These are phyloP conservation scores for Etheostoma nigrum DNA, from an alignment of 2,797 vertebrate genomes.

Conservation along the genomic window DNA sequence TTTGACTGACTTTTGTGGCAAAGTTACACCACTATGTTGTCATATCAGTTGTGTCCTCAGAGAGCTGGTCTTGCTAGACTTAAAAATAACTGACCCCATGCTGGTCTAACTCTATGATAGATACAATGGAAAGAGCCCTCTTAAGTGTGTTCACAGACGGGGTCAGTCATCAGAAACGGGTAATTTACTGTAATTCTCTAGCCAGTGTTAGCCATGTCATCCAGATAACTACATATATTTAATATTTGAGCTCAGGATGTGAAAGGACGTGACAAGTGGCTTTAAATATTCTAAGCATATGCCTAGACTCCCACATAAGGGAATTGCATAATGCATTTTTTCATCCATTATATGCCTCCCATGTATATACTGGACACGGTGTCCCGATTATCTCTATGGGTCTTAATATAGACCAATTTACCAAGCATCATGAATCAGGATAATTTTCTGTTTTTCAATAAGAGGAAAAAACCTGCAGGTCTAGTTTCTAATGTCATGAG, in stretches of 20 bases:
- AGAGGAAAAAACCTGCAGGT: conserved; percentile 7
- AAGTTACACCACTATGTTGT: not conserved
- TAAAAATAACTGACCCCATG: not conserved
- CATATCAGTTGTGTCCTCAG: not conserved
- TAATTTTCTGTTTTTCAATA: conserved; percentile 31
- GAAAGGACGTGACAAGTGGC: conserved; percentile 23
- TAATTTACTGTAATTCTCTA: conserved; percentile 11
- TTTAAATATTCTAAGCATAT: conserved; percentile 47
- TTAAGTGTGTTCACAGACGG: conserved; percentile 17
- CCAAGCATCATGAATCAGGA: conserved; percentile 12
- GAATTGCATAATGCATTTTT: conserved; percentile 47
- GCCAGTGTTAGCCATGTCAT: conserved; percentile 15
- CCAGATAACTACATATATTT: conserved; percentile 39
- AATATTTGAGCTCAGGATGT: conserved; percentile 27
- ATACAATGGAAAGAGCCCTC: conserved; percentile 4
- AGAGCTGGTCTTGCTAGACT: not conserved
- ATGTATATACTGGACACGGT: conserved; percentile 33
- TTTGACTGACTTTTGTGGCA: no score
- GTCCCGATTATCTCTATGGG: conserved; percentile 31
- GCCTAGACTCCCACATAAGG: conserved; percentile 29
- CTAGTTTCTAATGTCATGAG: not conserved
- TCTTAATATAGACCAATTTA: conserved; percentile 24
- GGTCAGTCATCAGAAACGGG: not conserved
- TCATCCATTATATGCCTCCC: conserved; percentile 39
- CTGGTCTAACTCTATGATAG: conserved; percentile 10